Evolutionary conservation across 2,797 vertebrate genomes (phyloP).

Genomic region (Lithobates pipiens): DNA sequence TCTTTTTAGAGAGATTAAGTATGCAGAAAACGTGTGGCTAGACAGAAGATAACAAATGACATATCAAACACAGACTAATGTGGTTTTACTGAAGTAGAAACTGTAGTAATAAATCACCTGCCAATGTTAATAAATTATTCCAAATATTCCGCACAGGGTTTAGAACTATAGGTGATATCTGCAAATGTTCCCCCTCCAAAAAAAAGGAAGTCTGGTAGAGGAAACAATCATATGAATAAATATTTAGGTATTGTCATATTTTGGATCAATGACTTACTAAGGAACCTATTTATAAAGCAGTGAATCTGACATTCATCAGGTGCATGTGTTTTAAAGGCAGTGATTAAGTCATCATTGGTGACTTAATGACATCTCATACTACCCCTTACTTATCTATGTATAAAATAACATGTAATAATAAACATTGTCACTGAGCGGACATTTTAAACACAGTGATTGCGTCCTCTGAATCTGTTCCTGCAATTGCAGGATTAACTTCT

Average conservation of each 20-base stretch:
- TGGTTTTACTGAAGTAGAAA: conserved; percentile 82
- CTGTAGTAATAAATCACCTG: conserved; percentile 83
- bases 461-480: too few species aligned
- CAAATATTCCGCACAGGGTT: conserved; percentile 78
- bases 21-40: conserved; percentile 74
- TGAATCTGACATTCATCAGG: too few species aligned
- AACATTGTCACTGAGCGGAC: too few species aligned
- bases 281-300: too few species aligned
- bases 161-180: conserved; percentile 78
- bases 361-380: too few species aligned
- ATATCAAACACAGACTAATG: conserved; percentile 76
- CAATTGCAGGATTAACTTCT: too few species aligned
- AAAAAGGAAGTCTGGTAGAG: neutral
- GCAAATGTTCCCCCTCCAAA: conserved; percentile 61
- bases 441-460: too few species aligned
- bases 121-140: conserved; percentile 81
- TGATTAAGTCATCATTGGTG: too few species aligned
- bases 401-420: too few species aligned
- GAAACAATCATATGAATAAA: neutral
- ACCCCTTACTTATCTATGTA: too few species aligned
- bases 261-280: too few species aligned
- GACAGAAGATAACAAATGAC: conserved; percentile 80
- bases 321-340: too few species aligned
- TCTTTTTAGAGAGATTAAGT: conserved; percentile 71
- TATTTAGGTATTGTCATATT: neutral